Base-by-base conservation (phyloP, 1,140 invertebrate genomes). In the Bombus terrestris region DNA sequence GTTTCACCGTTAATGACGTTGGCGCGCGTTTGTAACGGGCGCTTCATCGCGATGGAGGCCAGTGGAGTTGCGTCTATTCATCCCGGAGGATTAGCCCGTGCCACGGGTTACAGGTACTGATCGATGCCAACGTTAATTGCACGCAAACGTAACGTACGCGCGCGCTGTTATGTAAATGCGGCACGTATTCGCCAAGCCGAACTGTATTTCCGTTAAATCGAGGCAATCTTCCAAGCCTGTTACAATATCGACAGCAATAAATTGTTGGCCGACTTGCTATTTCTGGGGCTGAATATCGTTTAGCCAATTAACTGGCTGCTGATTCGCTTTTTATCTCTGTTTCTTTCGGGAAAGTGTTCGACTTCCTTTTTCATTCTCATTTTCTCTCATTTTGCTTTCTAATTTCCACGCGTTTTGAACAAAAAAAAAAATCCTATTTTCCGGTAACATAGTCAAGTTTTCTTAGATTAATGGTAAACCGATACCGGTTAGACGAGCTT, bases 1-100 rank as follows among this genome's bases (percentile, higher is more conserved):
- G 47, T 90, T 89, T 90, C 88, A 85, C 88, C 88, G 87, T 90
- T 89, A 89, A 89, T 87, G 86, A 86, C 59, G 76, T 62, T 62
- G 28, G 10, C 4, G 77, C 64, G 47, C 69, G 37, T 47, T 37
- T 72, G 66, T 81, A 72, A 76, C n/a, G 37, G 85, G 86, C 75
- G 82, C 85, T 74, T 72, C 85, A 85, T 83, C 80, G 47, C 82
- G 86, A 85, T 86, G 78, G 77, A 83, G 86, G 82, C 79, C 79
- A 85, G 39, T 47, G 0, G 22, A 69, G 66, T 71, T 32, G 32
- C n/a, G 87, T 53, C 86, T 89, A 87, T 90, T 90, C 86, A 89
- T 90, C 87, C 77, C 87, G 81, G 77, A 81, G 84, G 81, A 89
- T 81, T 72, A 81, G 28, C 66, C 25, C 32, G 37, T 78, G n/a